A percentile compares a stretch with the other conserved stretches of the same genome.
Evolutionary conservation across 2,888 invertebrate genomes (phyloP).

Genomic region (Lamellibrachia satsuma): DNA sequence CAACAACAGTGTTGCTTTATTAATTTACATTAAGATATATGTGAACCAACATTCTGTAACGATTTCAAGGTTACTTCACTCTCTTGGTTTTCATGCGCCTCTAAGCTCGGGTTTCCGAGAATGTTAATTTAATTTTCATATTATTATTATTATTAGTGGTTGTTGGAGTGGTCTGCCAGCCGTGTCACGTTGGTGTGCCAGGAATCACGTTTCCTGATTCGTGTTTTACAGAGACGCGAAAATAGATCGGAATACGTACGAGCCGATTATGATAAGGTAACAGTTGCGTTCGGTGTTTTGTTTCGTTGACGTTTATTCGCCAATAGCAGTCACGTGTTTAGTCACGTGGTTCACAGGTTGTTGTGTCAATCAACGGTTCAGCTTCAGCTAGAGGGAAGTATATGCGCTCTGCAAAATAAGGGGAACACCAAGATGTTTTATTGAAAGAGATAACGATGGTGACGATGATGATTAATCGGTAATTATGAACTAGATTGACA

Average conservation of each 20-base stretch:
- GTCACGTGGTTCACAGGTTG: background rate
- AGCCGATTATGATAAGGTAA: background rate
- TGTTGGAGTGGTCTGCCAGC: background rate
- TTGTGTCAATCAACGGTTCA: background rate
- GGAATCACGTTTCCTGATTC: background rate
- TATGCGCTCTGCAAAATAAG: too few relatives aligned
- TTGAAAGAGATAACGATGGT: too few relatives aligned
- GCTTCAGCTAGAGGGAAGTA: background rate
- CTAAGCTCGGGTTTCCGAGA: too few relatives aligned
- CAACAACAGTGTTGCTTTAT: too few relatives aligned
- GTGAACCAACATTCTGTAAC: too few relatives aligned
- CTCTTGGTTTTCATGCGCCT: too few relatives aligned
- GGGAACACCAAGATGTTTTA: too few relatives aligned
- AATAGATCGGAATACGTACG: background rate
- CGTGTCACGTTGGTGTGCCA: background rate
- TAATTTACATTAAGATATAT: too few relatives aligned
- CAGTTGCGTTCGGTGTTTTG: background rate
- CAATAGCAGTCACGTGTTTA: background rate
- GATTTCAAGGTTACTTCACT: too few relatives aligned
- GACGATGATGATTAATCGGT: too few relatives aligned
- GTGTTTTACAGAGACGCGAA: constrained; percentile 5
- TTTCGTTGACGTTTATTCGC: background rate
- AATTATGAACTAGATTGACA: too few relatives aligned
- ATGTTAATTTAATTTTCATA: background rate
- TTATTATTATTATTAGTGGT: background rate